Percentiles rank a stretch among this genome's conserved stretches.
Evolutionary conservation across 2,113 vertebrate species (phyloP).

Genomic region (Bos javanicus): DNA sequence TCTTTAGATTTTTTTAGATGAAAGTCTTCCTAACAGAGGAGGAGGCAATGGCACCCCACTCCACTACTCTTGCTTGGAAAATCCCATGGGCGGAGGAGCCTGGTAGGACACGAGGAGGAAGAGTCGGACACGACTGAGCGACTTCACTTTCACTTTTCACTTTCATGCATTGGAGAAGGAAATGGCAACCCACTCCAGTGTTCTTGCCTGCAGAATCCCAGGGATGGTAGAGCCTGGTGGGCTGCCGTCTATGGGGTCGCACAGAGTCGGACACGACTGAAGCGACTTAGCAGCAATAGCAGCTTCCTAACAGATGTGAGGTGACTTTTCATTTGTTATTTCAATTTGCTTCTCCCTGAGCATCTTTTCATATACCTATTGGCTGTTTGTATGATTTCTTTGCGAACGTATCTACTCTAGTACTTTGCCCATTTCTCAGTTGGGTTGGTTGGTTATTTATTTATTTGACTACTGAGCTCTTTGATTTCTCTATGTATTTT

Average conservation of each 20-base stretch:
- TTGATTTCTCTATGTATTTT: not conserved
- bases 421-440: not conserved
- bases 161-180: not conserved
- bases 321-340: not conserved
- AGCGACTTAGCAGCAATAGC: not conserved
- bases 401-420: not conserved
- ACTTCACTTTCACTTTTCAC: not conserved
- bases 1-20: not conserved
- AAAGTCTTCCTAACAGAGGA: not conserved
- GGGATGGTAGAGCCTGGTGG: fast-evolving
- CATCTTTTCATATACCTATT: not conserved
- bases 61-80: not conserved
- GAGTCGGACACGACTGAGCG: not conserved
- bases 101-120: not conserved
- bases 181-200: not conserved
- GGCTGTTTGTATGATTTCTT: not conserved
- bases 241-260: fast-evolving
- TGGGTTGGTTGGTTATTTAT: not conserved
- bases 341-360: not conserved
- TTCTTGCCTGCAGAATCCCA: not conserved
- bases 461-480: not conserved
- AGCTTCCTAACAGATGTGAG: not conserved
- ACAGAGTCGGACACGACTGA: not conserved
- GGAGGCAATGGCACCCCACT: not conserved
- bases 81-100: not conserved